Base-by-base conservation (phyloP, 2,888 invertebrate genomes). In the Carterocephalus palaemon region DNA sequence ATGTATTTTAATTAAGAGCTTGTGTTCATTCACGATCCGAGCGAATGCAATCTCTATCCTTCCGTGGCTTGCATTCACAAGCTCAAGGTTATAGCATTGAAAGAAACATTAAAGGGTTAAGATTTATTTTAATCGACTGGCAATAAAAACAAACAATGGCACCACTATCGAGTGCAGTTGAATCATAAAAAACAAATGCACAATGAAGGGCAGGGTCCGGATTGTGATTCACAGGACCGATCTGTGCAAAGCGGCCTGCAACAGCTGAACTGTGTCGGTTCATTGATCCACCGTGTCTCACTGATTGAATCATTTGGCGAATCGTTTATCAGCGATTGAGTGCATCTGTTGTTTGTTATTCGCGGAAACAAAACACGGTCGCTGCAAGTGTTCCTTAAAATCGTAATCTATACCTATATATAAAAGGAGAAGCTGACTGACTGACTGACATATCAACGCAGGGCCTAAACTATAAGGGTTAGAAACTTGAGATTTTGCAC, bases 91-190 rank as follows among this genome's bases (percentile, higher is more conserved):
- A 10, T 16, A 10, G 16, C 40, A 23, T 41, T 32, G 24, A 17
- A 17, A 22, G 4, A 17, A 41, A 39, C 24, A 33, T 33, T 33
- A 40, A 40, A 17, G 38, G 39, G 33, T 34, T 20, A 46, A 33
- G 26, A 29, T 46, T 26, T 33, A 46, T 28, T 20, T 7, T 38
- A 23, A 38, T 32, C 10, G 16, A 7, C 16, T 12, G 20, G 6
- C 9, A 20, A 34, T 34, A 42, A 42, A 41, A 26, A 26, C 15
- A 33, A 42, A 42, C 42, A 42, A 42, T 28, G 26, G 15, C 9
- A 22, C 26, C 19, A 20, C 26, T 34, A 4, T 29, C 22, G 31
- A 10, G 15, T 31, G 39, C 24, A 32, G 20, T 33, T 34, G 34
- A 26, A 34, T 22, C 34, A 26, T 34, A 34, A 42, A 33, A 42